Evolutionary conservation across 2,888 invertebrate species (phyloP).

Genomic region (Agrochola macilenta): DNA sequence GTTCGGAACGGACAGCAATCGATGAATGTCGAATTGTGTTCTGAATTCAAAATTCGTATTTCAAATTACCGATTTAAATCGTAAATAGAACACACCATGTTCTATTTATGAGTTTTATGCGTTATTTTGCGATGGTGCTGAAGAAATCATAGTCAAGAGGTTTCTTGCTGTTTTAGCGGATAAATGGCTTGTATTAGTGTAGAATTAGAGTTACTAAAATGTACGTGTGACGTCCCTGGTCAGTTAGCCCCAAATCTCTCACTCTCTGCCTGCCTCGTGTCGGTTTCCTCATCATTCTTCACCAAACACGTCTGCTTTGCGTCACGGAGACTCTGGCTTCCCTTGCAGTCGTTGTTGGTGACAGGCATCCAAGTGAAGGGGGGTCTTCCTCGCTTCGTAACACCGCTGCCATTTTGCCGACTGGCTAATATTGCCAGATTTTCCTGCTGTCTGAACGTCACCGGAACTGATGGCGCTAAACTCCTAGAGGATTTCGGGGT

Average conservation of each 20-base stretch:
- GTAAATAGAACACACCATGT: slow-evolving; percentile 47
- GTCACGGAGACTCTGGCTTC: not conserved
- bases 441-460: not conserved
- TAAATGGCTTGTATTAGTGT: not conserved
- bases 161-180: not conserved
- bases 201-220: not conserved
- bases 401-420: not conserved
- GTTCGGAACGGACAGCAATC: slow-evolving; percentile 16
- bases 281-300: not conserved
- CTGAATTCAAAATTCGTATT: slow-evolving; percentile 52
- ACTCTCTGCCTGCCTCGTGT: not conserved
- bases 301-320: not conserved
- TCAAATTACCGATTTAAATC: slow-evolving; percentile 47
- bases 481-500: not conserved
- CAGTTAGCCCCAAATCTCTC: not conserved
- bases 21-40: slow-evolving; percentile 55
- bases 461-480: not conserved
- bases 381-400: not conserved
- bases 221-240: not conserved
- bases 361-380: not conserved
- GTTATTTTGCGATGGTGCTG: slow-evolving; percentile 19
- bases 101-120: slow-evolving; percentile 52
- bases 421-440: not conserved
- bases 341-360: not conserved
- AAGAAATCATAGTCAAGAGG: slow-evolving; percentile 16